phyloP scores from a whole-genome alignment of 1,140 invertebrate genomes.

The Drosophila sp. region DNA sequence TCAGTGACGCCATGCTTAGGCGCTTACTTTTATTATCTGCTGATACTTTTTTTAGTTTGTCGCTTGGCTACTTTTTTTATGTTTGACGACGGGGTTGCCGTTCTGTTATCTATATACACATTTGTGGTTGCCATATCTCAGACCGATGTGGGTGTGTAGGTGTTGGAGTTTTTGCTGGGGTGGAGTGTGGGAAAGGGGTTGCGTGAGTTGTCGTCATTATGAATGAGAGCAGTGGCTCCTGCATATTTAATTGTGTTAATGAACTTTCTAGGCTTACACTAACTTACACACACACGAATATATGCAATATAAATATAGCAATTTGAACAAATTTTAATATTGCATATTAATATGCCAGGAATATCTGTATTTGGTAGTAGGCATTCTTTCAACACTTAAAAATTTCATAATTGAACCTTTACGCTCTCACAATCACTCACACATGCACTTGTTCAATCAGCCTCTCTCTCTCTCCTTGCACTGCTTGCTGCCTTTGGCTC shows the following conservation, averaged over 20 bases:
- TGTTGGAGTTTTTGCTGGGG: slow-evolving; percentile 14
- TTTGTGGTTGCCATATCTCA: slow-evolving; percentile 55
- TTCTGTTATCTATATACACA: slow-evolving; percentile 76
- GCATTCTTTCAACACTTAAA: slow-evolving; percentile 58
- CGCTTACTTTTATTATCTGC: slow-evolving; percentile 71
- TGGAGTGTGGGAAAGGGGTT: slow-evolving; percentile 14
- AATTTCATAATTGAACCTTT: slow-evolving; percentile 54
- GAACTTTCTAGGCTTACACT: slow-evolving; percentile 51
- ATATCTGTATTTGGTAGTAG: slow-evolving; percentile 54
- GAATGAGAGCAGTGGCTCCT: slow-evolving; percentile 59
- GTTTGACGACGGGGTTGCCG: slow-evolving; percentile 67
- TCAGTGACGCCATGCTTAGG: slow-evolving; percentile 78
- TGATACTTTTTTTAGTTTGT: slow-evolving; percentile 57
- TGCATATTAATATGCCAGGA: slow-evolving; percentile 14
- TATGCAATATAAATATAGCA: neutral
- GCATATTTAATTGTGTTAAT: slow-evolving; percentile 67
- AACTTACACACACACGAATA: slow-evolving; percentile 11
- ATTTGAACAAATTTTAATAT: slow-evolving; percentile 18
- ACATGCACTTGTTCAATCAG: slow-evolving; percentile 65
- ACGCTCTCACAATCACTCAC: slow-evolving; percentile 13
- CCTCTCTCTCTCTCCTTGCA: slow-evolving; percentile 18
- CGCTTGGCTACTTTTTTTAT: slow-evolving; percentile 69
- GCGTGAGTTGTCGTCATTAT: slow-evolving; percentile 52
- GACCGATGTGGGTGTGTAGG: slow-evolving; percentile 22
- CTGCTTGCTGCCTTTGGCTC: slow-evolving; percentile 2